Evolutionary conservation across 2,888 invertebrate species (phyloP), one percentile per base, ranked within the genome.

Genomic region (Melinaea menophilus): DNA sequence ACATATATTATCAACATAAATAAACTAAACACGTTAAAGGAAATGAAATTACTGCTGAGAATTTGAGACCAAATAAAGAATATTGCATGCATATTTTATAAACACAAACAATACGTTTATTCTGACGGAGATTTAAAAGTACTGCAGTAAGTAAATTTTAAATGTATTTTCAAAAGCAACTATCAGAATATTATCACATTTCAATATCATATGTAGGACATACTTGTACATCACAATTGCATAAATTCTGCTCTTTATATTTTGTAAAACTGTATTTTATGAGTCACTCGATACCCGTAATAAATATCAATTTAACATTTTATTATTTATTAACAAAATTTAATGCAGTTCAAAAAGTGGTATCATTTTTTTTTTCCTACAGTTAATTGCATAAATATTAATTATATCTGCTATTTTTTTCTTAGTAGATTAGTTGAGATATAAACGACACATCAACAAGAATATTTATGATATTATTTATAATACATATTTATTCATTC

Each of bases 261-360:
- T 47, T 64, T 47, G 62, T 67, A 67, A 64, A 64, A 64, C 51
- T 56, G n/a, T 57, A 58, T 63, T 66, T 63, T 61, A 66, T 58
- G 63, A 66, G 55, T 58, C 47, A 58, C 47, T 60, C 62, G 59
- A 62, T 62, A 48, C 62, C 62, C 33, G 47, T 67, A 64, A 67
- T 64, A 64, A 67, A 67, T 67, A 57, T 64, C 60, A 64, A 67
- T 67, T 67, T 64, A 67, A 64, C 59, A 64, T 64, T 62, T 67
- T 64, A 64, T n/a, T n/a, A n/a, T n/a, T n/a, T n/a, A n/a, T n/a
- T n/a, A 57, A 37, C 60, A 54, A 64, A 57, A 57, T 60, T 51
- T 22, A 31, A 22, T 51, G 51, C n/a, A 51, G 59, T 63, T 63
- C 58, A 58, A 61, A 64, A 61, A 65, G 55, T 33, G n/a, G 11